A percentile compares a stretch with the other conserved stretches of the same genome.
Conservation (phyloP, 2,888 invertebrate genomes). For the Mechanitis messenoides region DNA sequence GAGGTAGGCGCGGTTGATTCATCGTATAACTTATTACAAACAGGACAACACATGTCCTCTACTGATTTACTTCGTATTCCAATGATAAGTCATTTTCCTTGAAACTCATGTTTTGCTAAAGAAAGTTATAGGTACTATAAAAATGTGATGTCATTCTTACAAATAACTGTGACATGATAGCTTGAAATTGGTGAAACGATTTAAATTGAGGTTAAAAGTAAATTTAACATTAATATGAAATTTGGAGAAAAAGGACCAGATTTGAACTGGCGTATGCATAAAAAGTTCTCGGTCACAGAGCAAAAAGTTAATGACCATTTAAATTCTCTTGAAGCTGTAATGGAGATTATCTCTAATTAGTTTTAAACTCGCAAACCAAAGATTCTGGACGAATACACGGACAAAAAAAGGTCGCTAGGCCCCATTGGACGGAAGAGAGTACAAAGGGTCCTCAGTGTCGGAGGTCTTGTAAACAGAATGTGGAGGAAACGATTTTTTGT, state of each 20-base stretch:
- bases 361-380: slow-evolving; percentile 32
- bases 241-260: not conserved
- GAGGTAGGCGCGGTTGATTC: slow-evolving; percentile 31
- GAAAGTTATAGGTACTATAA: slow-evolving; percentile 21
- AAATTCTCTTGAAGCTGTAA: slow-evolving; percentile 28
- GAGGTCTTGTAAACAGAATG: slow-evolving; percentile 72
- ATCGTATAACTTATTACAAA: slow-evolving; percentile 24
- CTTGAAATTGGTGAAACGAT: slow-evolving; percentile 7
- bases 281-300: slow-evolving; percentile 30
- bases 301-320: slow-evolving; percentile 28
- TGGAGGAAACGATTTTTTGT: slow-evolving; percentile 67
- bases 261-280: slow-evolving; percentile 33
- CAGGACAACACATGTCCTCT: slow-evolving; percentile 13
- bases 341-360: slow-evolving; percentile 32
- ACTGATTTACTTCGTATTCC: slow-evolving; percentile 19
- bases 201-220: not conserved
- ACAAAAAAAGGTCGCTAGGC: slow-evolving; percentile 65
- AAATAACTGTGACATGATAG: slow-evolving; percentile 39
- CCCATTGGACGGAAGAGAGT: slow-evolving; percentile 43
- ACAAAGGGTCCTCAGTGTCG: slow-evolving; percentile 65
- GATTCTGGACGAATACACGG: slow-evolving; percentile 47
- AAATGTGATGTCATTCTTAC: slow-evolving; percentile 44
- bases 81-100: slow-evolving; percentile 24
- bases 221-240: not conserved
- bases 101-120: slow-evolving; percentile 24